These are phyloP conservation scores for Sialis fuliginosa DNA, from an alignment of 2,888 invertebrate genomes.

Conservation along the genomic window DNA sequence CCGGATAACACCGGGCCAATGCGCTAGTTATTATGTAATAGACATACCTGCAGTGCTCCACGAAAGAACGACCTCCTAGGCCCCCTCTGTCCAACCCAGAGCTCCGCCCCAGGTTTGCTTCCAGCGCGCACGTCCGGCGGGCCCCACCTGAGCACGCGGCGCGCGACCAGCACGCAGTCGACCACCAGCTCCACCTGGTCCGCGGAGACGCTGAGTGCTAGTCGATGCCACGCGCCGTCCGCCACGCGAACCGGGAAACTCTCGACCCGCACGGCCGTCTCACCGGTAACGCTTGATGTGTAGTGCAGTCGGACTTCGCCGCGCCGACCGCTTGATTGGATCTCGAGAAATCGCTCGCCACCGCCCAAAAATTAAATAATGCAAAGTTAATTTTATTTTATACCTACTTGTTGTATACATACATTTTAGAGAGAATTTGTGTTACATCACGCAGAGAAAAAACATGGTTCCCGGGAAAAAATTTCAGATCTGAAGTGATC, in stretches of 20 bases:
- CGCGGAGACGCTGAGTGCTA: slow-evolving; percentile 70
- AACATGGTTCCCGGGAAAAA: too few species aligned
- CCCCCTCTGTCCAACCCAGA: slow-evolving; percentile 81
- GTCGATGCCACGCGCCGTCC: slow-evolving; percentile 75
- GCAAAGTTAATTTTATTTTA: too few species aligned
- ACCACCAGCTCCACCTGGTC: slow-evolving; percentile 68
- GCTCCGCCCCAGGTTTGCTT: slow-evolving; percentile 49
- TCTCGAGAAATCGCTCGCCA: slow-evolving; percentile 65
- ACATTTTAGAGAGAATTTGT: too few species aligned
- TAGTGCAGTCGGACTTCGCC: slow-evolving; percentile 77
- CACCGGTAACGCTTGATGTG: slow-evolving; percentile 37
- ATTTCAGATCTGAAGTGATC: too few species aligned
- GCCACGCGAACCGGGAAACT: slow-evolving; percentile 76
- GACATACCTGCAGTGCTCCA: not conserved
- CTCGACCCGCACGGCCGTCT: slow-evolving; percentile 53
- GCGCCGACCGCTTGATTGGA: slow-evolving; percentile 77
- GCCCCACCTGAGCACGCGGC: slow-evolving; percentile 52
- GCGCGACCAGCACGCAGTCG: slow-evolving; percentile 74
- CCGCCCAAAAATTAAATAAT: not conserved
- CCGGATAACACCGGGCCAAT: too few species aligned
- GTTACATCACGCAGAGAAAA: too few species aligned
- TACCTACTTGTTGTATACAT: too few species aligned
- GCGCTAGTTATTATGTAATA: not conserved
- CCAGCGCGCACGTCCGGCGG: slow-evolving; percentile 53
- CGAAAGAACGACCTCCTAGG: slow-evolving; percentile 45